Evolutionary conservation across 2,113 vertebrate species (phyloP), one percentile per base, ranked within the genome.

Genomic region (Epinephelus lanceolatus): DNA sequence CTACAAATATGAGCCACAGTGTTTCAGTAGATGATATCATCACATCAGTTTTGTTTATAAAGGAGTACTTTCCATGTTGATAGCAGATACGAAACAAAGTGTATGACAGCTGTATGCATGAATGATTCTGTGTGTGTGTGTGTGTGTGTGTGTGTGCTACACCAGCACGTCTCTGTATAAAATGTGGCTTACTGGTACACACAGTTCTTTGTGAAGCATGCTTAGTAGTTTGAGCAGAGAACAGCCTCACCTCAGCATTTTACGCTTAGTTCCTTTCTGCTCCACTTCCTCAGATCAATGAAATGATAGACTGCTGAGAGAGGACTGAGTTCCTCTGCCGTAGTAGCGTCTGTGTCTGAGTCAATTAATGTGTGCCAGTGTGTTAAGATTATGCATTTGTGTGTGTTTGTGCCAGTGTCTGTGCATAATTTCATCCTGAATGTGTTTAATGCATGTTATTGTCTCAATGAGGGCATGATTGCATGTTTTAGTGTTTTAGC

Each of bases 201-300:
- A 51, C n/a, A 3, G 1, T 40, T 30, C 21, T 63, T 63, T 56
- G 60, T 66, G 62, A 78, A 30, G 37, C 19, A n/a, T 51, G 17
- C 62, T 59, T 2, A 65, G n/a, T 33, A 75, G 47, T 71, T 76
- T 69, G 40, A 61, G 13, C 69, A 51, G 62, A 63, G 61, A 76
- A 72, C 40, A 33, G 47, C 51, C 15, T 52, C 56, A 66, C 42
- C 73, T 53, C 76, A 79, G 61, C 62, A 71, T 62, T 81, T 83
- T 68, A 73, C 71, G 63, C 76, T 71, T 49, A 6, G 1, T n/a
- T 83, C 37, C 71, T 78, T 86, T 91, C 75, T 84, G 76, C 87
- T 82, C 67, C 78, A 86, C 70, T 67, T 81, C 42, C 30, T 87
- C 51, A 67, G 57, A 82, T 87, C 74, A 73, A 76, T 87, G 59